phyloP scores from a whole-genome alignment of 2,113 vertebrate genomes.

The Electrona antarctica region DNA sequence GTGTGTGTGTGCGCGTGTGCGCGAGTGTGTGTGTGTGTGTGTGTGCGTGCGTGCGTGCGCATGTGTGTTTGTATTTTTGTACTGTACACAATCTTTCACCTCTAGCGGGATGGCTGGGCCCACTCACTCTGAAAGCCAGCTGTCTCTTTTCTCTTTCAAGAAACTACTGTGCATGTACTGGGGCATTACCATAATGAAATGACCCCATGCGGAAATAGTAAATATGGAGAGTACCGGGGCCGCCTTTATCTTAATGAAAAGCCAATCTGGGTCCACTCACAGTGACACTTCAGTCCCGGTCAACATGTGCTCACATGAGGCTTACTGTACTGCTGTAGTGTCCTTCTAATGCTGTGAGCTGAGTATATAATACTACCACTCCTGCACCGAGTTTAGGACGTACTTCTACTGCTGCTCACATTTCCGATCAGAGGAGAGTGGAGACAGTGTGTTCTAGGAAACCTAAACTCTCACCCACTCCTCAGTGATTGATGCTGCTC shows the following conservation, averaged over 20 bases:
- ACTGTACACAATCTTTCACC: not conserved
- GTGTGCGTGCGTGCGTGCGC: too few species aligned
- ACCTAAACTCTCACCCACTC: not conserved
- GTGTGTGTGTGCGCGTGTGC: too few species aligned
- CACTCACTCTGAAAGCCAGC: conserved; percentile 7
- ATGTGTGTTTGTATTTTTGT: too few species aligned
- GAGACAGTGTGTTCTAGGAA: too few species aligned
- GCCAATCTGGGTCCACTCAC: not conserved
- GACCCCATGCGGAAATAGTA: conserved; percentile 6
- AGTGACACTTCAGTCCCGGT: not conserved
- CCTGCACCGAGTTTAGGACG: too few species aligned
- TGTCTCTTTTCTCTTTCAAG: conserved; percentile 13
- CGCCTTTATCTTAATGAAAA: conserved; percentile 10
- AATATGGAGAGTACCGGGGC: conserved; percentile 1
- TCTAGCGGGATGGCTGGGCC: conserved; percentile 6
- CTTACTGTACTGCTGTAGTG: too few species aligned
- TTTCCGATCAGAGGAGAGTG: not conserved
- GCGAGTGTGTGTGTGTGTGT: too few species aligned
- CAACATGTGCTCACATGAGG: conserved; percentile 2
- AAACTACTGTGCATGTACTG: conserved; percentile 19
- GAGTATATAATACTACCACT: too few species aligned
- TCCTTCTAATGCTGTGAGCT: too few species aligned
- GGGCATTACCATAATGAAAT: conserved; percentile 35
- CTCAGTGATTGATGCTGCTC: not conserved
- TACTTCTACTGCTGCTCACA: too few species aligned